These are phyloP conservation scores for Coracias cyanogaster DNA, from an alignment of 2,797 vertebrate species.

Conservation along the genomic window DNA sequence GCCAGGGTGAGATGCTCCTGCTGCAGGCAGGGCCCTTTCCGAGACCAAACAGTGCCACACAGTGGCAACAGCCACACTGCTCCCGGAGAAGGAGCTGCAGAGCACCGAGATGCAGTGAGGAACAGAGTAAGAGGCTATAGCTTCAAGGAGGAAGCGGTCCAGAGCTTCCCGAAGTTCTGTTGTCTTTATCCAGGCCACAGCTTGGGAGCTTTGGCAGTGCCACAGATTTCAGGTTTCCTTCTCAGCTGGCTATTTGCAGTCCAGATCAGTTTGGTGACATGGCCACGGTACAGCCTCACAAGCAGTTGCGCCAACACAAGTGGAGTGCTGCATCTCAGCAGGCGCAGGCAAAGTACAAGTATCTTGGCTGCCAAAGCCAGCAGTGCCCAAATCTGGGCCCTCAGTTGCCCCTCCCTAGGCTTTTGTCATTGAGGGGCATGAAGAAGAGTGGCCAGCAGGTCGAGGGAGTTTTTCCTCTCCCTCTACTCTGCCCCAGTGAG, in stretches of 20 bases:
- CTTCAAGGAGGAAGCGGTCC: background rate
- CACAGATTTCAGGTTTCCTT: background rate
- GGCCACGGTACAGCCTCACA: background rate
- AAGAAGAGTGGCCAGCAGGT: background rate
- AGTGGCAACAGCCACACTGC: constrained; percentile 44
- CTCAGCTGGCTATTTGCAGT: background rate
- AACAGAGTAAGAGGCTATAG: background rate
- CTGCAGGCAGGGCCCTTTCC: background rate
- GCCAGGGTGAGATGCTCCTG: background rate
- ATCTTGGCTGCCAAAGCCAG: background rate
- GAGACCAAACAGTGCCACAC: constrained; percentile 76
- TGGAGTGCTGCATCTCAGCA: background rate
- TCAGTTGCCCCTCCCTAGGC: background rate
- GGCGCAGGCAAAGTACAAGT: background rate
- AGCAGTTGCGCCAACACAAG: background rate
- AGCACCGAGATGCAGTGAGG: background rate
- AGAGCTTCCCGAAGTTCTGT: background rate
- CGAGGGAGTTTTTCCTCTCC: background rate
- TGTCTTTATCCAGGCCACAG: background rate
- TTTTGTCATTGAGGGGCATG: background rate
- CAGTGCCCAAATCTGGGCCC: background rate
- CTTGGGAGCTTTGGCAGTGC: rapidly evolving
- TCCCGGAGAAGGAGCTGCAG: background rate
- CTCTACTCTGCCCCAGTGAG: background rate
- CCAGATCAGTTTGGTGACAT: rapidly evolving